A percentile compares a stretch with the other conserved stretches of the same genome.
These are phyloP conservation scores for Dermatophagoides farinae DNA, from an alignment of 1,140 invertebrate species.

Conservation along the genomic window DNA sequence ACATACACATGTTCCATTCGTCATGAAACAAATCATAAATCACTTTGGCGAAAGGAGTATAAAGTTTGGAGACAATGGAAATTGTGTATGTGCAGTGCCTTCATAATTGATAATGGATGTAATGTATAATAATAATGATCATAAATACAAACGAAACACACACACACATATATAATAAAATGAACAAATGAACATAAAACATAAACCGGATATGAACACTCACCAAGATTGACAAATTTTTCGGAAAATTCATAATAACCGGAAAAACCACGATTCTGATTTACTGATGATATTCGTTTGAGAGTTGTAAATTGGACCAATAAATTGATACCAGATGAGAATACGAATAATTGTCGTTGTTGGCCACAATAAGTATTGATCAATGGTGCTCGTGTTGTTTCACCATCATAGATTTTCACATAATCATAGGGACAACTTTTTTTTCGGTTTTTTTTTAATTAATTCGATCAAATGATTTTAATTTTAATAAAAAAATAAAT, in stretches of 20 bases:
- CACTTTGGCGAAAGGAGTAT: no score
- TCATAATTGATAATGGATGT: no score
- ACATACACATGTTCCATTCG: no score
- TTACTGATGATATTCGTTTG: conserved; percentile 58
- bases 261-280: conserved; percentile 78
- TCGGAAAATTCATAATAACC: conserved; percentile 89
- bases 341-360: conserved; percentile 79
- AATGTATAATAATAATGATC: no score
- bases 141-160: no score
- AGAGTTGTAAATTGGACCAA: conserved; percentile 74
- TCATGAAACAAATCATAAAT: no score
- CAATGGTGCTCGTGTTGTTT: conserved; percentile 54
- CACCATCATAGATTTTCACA: conserved; percentile 86
- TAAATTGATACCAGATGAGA: conserved; percentile 69
- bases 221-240: conserved; percentile 69
- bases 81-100: no score
- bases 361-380: conserved; percentile 96
- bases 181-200: neutral
- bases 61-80: no score
- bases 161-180: conserved; percentile 9
- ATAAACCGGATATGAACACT: conserved; percentile 16
- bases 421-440: conserved; percentile 92
- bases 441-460: neutral
- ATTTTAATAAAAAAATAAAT: neutral
- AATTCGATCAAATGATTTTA: neutral